A percentile compares a stretch with the other conserved stretches of the same genome.
Evolutionary conservation across 2,797 vertebrate genomes (phyloP).

Genomic region (Micromesistius poutassou): DNA sequence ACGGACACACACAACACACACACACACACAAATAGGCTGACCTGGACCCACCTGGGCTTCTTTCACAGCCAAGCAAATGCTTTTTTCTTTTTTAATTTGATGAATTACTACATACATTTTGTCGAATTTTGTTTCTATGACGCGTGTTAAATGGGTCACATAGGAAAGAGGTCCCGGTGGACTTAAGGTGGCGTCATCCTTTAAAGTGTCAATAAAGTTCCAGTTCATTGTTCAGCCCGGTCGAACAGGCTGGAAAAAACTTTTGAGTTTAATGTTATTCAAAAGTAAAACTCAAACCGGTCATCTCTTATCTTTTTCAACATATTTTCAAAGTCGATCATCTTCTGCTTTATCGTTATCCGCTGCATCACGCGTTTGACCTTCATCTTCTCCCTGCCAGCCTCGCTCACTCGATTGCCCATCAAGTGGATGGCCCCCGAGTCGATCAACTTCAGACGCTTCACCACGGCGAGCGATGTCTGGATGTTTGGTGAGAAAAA

Average conservation of each 20-base stretch:
- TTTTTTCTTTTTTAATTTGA: too few relatives aligned
- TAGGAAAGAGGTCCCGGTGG: too few relatives aligned
- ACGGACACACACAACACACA: not conserved
- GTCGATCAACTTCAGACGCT: constrained; percentile 97
- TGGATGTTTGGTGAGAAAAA: constrained; percentile 92
- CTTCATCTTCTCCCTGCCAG: constrained; percentile 54
- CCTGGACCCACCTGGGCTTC: too few relatives aligned
- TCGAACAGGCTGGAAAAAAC: too few relatives aligned
- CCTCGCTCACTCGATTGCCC: constrained; percentile 84
- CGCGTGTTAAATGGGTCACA: too few relatives aligned
- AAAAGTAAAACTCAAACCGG: not conserved
- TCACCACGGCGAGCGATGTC: constrained; percentile 89
- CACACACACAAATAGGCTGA: not conserved
- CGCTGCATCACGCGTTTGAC: not conserved
- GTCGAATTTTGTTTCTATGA: too few relatives aligned
- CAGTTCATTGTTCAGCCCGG: too few relatives aligned
- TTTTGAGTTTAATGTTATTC: not conserved
- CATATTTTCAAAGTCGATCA: not conserved
- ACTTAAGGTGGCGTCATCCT: too few relatives aligned
- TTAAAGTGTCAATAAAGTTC: too few relatives aligned
- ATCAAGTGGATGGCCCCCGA: constrained; percentile 99
- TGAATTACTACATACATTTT: too few relatives aligned
- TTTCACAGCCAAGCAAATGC: not conserved
- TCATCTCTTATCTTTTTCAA: not conserved
- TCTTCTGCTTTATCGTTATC: too few relatives aligned